Conservation (phyloP, 1,140 invertebrate species). For the Tetranychus urticae region DNA sequence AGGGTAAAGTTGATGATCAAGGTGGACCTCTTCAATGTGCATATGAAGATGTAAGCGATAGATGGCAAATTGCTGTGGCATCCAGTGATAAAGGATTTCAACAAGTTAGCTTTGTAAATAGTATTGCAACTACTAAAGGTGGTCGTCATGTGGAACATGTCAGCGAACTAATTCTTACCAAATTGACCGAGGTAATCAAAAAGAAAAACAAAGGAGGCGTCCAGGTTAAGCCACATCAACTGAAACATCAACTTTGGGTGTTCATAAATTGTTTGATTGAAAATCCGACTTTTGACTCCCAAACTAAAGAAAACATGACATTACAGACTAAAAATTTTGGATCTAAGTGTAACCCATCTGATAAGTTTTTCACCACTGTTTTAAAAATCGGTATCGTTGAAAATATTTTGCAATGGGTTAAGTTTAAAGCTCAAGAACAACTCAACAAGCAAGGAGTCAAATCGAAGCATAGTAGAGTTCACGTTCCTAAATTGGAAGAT, state of each 20-base stretch:
- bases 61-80: conserved; percentile 91
- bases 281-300: conserved; percentile 98
- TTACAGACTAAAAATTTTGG: conserved; percentile 83
- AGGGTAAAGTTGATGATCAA: conserved; percentile 46
- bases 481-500: conserved; percentile 93
- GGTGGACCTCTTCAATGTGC: conserved; percentile 62
- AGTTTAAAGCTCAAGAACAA: conserved; percentile 75
- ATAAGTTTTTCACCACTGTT: conserved; percentile 64
- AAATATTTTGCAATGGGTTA: conserved; percentile 70
- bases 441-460: conserved; percentile 58
- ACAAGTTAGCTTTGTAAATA: conserved; percentile 98
- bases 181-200: conserved; percentile 71
- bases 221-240: conserved; percentile 54
- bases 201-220: conserved; percentile 62
- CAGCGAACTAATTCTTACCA: conserved; percentile 58
- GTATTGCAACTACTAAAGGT: conserved; percentile 96
- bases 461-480: conserved; percentile 75
- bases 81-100: conserved; percentile 69
- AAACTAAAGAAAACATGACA: conserved; percentile 96
- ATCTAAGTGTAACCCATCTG: conserved; percentile 65
- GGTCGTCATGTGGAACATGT: conserved; percentile 93
- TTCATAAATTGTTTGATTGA: conserved; percentile 97
- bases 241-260: conserved; percentile 87
- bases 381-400: conserved; percentile 83
- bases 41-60: conserved; percentile 54